A percentile compares a stretch with the other conserved stretches of the same genome.
Evolutionary conservation across 2,113 vertebrate genomes (phyloP).

Genomic region (Mormyrus iriodes): DNA sequence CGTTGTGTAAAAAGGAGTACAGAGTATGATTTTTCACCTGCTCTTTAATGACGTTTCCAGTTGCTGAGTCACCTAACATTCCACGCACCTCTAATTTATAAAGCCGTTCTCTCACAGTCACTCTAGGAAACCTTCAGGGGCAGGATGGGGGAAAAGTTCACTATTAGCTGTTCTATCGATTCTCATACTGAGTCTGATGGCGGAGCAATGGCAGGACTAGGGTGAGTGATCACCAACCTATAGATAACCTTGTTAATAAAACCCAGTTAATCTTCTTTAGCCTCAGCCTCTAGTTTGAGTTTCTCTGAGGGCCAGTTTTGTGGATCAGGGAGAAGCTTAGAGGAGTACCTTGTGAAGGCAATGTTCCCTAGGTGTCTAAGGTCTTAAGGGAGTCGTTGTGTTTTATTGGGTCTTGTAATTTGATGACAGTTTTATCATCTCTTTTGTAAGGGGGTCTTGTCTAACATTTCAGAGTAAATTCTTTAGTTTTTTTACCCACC

Average conservation of each 20-base stretch:
- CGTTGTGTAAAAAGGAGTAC: not conserved
- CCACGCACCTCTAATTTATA: not conserved
- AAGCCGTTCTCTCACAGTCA: not conserved
- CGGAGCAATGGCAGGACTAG: not conserved
- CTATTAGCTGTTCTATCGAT: not conserved
- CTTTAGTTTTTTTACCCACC: not conserved
- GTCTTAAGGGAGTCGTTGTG: not conserved
- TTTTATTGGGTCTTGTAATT: not conserved
- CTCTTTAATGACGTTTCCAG: not conserved
- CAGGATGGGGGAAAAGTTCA: not conserved
- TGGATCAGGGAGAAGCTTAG: not conserved
- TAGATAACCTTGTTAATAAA: not conserved
- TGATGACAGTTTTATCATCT: not conserved
- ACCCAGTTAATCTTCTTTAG: not conserved
- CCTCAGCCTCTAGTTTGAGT: not conserved
- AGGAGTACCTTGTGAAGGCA: not conserved
- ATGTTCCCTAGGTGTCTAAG: not conserved
- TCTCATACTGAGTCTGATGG: not conserved
- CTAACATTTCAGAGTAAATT: not conserved
- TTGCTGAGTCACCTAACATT: not conserved
- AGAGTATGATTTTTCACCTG: not conserved
- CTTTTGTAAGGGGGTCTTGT: not conserved
- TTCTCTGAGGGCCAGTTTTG: not conserved
- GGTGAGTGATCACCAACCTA: not conserved
- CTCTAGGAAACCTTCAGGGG: not conserved